Evolutionary conservation across 2,113 vertebrate genomes (phyloP), one percentile per base, ranked within the genome.

Genomic region (Apteryx owenii): DNA sequence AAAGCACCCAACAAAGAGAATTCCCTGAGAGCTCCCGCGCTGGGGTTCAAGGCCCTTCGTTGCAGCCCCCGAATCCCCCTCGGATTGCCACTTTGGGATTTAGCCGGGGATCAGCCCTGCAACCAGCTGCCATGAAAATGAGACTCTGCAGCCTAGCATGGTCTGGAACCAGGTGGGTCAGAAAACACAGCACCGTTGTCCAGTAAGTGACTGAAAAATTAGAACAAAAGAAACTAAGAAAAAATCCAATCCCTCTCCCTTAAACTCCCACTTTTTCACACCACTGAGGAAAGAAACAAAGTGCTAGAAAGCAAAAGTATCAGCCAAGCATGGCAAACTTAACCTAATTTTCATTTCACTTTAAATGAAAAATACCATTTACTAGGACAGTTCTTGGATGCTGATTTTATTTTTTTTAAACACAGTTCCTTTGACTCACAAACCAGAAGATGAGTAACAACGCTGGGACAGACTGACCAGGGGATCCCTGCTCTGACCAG

Each of bases 41-140:
- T 72, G 44, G 5, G 42, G 70, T 88, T 94, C 96, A 97, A 95
- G 94, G 93, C 72, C 75, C 66, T 87, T 88, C 58, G 83, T 85
- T 85, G 92, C 96, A 58, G 77, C 51, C 40, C 58, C 44, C 76
- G 81, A 50, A 75, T 94, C 73, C 31, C 66, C 66, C 33, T 36
- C 25, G 25, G 5, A 64, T 46, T 73, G 53, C 70, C n/a, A 51
- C 48, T n/a, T 16, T 25, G 46, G 46, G 46, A 71, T 17, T 18
- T 25, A 7, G 86, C 68, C 53, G 48, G 53, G 72, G 92, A 90
- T 91, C 92, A 88, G 62, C 31, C 7, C 6, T 13, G 46, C 23
- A 17, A 22, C 75, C 91, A 91, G 77, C 85, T 91, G 36, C 73
- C 65, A 78, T 2, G 4, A 85, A 92, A 95, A 83, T 1, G 3